Conservation (phyloP, 2,113 vertebrate genomes). For the Prochilodus magdalenae region DNA sequence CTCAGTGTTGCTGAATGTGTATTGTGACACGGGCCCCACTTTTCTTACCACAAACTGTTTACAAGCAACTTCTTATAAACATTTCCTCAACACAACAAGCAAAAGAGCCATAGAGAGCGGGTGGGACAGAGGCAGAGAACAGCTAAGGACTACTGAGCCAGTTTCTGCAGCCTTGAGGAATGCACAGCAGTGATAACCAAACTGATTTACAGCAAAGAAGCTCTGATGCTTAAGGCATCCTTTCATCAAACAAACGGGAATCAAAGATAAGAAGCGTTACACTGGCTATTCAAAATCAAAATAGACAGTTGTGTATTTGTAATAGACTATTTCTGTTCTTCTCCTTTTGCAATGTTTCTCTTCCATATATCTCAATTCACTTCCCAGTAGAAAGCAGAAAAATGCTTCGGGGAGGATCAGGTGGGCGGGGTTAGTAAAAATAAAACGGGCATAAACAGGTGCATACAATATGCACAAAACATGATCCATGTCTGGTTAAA, state of each 20-base stretch:
- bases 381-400: no score
- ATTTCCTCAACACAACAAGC: not conserved
- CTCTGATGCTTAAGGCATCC: not conserved
- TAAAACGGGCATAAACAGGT: no score
- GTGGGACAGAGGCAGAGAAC: not conserved
- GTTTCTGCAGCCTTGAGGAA: conserved; percentile 13
- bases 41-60: not conserved
- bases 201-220: conserved; percentile 26
- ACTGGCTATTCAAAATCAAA: no score
- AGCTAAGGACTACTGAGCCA: conserved; percentile 22
- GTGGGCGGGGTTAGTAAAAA: no score
- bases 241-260: conserved; percentile 22
- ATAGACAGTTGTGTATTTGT: no score
- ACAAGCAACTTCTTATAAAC: conserved; percentile 10
- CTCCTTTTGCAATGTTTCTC: no score
- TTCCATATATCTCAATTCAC: no score
- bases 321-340: no score
- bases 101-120: not conserved
- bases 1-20: not conserved
- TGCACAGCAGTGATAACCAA: conserved; percentile 15
- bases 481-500: no score
- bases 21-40: not conserved
- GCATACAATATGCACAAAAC: no score
- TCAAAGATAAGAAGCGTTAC: no score
- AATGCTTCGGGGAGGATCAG: no score